A percentile compares a stretch with the other conserved stretches of the same genome.
These are phyloP conservation scores for Hylaeus volcanicus DNA, from an alignment of 1,140 invertebrate species.

Conservation along the genomic window DNA sequence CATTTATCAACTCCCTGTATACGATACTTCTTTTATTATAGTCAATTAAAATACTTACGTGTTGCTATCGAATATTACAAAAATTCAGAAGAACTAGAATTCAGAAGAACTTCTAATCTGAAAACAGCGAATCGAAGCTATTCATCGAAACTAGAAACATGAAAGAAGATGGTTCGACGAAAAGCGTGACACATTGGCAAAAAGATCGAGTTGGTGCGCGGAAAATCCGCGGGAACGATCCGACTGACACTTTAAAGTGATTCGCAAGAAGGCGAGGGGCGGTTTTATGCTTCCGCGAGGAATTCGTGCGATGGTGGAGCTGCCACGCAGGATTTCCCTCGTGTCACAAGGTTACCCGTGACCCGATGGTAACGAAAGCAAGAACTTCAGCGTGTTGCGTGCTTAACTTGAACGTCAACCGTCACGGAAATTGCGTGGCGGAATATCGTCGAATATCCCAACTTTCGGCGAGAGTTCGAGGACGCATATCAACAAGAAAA, in stretches of 20 bases:
- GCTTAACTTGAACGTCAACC: slow-evolving; percentile 37
- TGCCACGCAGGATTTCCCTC: slow-evolving; percentile 51
- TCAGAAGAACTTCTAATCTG: too few relatives aligned
- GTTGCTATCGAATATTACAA: too few relatives aligned
- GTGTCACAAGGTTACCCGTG: slow-evolving; percentile 46
- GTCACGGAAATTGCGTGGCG: slow-evolving; percentile 39
- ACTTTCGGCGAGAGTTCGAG: slow-evolving; percentile 18
- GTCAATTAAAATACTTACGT: too few relatives aligned
- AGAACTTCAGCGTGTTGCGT: slow-evolving; percentile 25
- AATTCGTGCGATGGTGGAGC: slow-evolving; percentile 46
- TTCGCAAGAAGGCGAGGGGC: slow-evolving; percentile 34
- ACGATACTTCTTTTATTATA: too few relatives aligned
- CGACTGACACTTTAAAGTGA: slow-evolving; percentile 34
- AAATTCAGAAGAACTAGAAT: too few relatives aligned
- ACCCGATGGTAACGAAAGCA: slow-evolving; percentile 44
- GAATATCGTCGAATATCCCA: slow-evolving; percentile 41
- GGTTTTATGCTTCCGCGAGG: slow-evolving; percentile 51
- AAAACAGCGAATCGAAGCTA: too few relatives aligned
- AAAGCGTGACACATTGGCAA: not conserved
- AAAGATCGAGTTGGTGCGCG: not conserved
- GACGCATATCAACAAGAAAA: slow-evolving; percentile 29
- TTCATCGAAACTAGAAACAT: not conserved
- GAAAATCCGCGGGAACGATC: slow-evolving; percentile 6
- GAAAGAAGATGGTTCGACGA: not conserved
- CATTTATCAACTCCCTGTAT: too few relatives aligned